A percentile compares a stretch with the other conserved stretches of the same genome.
phyloP scores from a whole-genome alignment of 2,113 vertebrate species.

The Mastomys natalensis region DNA sequence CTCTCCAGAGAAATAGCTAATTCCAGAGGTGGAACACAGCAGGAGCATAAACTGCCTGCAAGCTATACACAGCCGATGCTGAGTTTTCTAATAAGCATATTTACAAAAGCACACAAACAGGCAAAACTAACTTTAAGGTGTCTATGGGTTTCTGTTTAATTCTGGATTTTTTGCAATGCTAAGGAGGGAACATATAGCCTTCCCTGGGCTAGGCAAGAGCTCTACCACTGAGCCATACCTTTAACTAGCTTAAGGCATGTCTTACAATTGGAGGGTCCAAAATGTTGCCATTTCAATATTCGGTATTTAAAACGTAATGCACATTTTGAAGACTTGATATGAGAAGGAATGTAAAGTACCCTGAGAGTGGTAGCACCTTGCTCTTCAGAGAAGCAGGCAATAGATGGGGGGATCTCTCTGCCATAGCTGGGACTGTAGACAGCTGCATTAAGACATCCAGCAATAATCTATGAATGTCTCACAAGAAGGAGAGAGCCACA shows the following conservation, averaged over 20 bases:
- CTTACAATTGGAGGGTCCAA: rapidly evolving
- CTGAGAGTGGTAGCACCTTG: background rate
- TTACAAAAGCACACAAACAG: too few relatives aligned
- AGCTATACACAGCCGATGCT: background rate
- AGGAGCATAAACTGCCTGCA: background rate
- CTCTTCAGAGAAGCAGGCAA: background rate
- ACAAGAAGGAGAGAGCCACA: background rate
- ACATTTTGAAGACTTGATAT: background rate
- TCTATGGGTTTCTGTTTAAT: background rate
- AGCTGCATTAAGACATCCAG: background rate
- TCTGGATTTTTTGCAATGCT: background rate
- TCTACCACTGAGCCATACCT: background rate
- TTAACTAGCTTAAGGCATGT: background rate
- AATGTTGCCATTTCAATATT: background rate
- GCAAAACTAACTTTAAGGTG: rapidly evolving
- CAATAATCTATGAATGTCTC: background rate
- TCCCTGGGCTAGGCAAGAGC: background rate
- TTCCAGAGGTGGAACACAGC: background rate
- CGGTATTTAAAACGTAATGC: rapidly evolving
- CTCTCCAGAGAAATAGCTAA: background rate
- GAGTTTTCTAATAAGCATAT: rapidly evolving
- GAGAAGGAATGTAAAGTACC: rapidly evolving
- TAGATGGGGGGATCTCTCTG: background rate
- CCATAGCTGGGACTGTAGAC: background rate
- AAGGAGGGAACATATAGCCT: background rate